Percentiles rank a stretch among this genome's conserved stretches.
Evolutionary conservation across 2,113 vertebrate genomes (phyloP).

Genomic region (Sapayoa aenigma): DNA sequence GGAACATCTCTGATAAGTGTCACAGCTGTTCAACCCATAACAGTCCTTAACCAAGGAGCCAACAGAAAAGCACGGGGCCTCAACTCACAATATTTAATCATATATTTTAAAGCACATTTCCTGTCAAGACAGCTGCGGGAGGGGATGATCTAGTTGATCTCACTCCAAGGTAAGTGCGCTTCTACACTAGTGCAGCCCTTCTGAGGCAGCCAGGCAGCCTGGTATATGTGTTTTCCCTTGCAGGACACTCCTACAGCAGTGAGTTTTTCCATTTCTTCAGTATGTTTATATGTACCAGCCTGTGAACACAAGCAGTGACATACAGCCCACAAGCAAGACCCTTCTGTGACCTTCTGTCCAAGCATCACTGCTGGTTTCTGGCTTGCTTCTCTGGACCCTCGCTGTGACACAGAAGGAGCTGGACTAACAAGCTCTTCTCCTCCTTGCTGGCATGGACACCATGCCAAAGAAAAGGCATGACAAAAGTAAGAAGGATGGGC

Average conservation of each 20-base stretch:
- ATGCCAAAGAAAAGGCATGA: background rate
- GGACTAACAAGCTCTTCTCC: background rate
- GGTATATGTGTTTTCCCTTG: background rate
- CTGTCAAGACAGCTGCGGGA: background rate
- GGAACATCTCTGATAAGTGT: background rate
- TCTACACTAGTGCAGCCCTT: background rate
- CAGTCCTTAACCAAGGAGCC: background rate
- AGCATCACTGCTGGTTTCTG: background rate
- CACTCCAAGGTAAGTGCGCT: background rate
- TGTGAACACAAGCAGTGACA: background rate
- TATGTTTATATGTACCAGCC: background rate
- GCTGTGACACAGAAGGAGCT: background rate
- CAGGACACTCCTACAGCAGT: background rate
- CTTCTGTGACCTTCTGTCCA: background rate
- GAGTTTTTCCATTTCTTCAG: background rate
- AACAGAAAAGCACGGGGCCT: background rate
- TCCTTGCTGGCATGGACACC: background rate
- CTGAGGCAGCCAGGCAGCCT: background rate
- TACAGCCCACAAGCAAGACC: background rate
- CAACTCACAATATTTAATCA: background rate
- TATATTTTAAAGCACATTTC: background rate
- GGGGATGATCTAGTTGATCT: background rate
- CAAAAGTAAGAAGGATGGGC: background rate
- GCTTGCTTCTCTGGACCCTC: background rate
- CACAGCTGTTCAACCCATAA: rapidly evolving